These are phyloP conservation scores for Mormyrops attenuatus DNA, from an alignment of 2,797 vertebrate species.

Conservation along the genomic window DNA sequence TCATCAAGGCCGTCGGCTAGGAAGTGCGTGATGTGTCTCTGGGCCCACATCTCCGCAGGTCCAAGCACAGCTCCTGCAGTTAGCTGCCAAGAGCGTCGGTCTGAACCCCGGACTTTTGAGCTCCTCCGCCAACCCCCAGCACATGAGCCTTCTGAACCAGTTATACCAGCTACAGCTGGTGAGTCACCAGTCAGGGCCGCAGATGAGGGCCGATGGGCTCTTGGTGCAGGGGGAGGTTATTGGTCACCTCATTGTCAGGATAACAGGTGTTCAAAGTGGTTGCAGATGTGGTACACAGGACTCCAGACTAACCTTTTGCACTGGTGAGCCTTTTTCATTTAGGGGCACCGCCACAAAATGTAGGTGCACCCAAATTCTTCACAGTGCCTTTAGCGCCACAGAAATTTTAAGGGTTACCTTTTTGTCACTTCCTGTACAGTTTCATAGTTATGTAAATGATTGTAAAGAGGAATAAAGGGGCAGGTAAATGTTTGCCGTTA, in stretches of 20 bases:
- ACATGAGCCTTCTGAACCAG: slow-evolving; percentile 99
- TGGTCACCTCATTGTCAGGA: background rate
- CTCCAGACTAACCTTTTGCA: background rate
- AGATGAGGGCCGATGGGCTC: background rate
- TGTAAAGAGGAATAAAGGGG: background rate
- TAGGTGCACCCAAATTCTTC: background rate
- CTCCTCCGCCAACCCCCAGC: slow-evolving; percentile 99
- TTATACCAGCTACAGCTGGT: slow-evolving; percentile 99
- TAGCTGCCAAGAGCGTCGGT: slow-evolving; percentile 99
- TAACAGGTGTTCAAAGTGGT: background rate
- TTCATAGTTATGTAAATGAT: background rate
- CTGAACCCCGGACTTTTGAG: slow-evolving; percentile 99
- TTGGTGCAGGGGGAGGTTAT: background rate
- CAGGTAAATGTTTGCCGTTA: background rate
- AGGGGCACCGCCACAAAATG: background rate
- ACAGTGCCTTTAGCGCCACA: background rate
- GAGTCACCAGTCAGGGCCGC: slow-evolving; percentile 47
- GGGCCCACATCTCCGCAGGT: slow-evolving; percentile 60
- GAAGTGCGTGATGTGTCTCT: background rate
- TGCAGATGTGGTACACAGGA: background rate
- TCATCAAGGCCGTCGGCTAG: background rate
- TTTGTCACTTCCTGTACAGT: background rate
- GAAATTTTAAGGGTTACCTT: background rate
- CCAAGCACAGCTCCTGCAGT: slow-evolving; percentile 99
- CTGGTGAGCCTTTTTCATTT: background rate